Evolutionary conservation across 2,797 vertebrate species (phyloP), one percentile per base, ranked within the genome.

Genomic region (Naso thynnoides): DNA sequence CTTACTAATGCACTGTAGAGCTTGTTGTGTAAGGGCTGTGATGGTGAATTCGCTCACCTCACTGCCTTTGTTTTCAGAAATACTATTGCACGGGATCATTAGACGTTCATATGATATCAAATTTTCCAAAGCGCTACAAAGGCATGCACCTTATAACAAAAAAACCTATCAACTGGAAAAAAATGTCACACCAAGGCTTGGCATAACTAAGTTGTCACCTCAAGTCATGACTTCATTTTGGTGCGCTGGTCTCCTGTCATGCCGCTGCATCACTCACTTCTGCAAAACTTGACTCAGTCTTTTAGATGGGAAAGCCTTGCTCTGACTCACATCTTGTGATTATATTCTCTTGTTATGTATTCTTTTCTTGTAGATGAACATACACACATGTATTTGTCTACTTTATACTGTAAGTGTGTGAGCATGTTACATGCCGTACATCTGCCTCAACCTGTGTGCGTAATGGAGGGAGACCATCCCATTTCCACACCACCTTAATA

Each of bases 401-500:
- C 31, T 29, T 24, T 36, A 36, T 36, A 11, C 33, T n/a, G 14
- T 41, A 23, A 3, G 27, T 57, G 48, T 72, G 57, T 49, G 58
- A 41, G 38, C 29, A 24, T 56, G 19, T 38, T 75, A 26, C 7
- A 54, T 21, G 8, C 26, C 47, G 27, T 56, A 41, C 42, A 73
- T 75, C 73, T 70, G 44, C 60, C 15, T 18, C 6, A 42, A 45
- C 78, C 33, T 29, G 49, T 59, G 58, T 38, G 47, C 42, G 42
- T 73, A 79, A 70, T 70, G 62, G 81, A 82, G 70, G 77, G 67
- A 67, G 53, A 78, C 66, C 78, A 62, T 84, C 70, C 74, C 68
- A 79, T 78, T 84, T 76, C 54, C 60, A 70, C 79, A 83, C 45
- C 82, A 81, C 78, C 77, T 77, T 83, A 77, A 86, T 83, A 89